Evolutionary conservation across 92 coral and sea anemone species (phyloP), one percentile per base, ranked within the genome.

Genomic region (Diadumene lineata): DNA sequence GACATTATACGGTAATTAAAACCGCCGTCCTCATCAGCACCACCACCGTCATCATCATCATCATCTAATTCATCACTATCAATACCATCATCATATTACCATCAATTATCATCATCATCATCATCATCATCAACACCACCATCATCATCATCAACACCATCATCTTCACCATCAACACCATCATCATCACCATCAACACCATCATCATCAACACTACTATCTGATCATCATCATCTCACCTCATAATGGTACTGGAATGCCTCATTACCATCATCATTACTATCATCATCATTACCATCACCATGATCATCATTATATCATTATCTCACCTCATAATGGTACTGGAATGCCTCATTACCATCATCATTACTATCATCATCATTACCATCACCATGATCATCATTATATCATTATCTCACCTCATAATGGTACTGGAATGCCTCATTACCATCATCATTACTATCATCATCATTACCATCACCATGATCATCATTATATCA

Each of bases 271-370:
- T 57, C 27, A 3, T 27, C 31, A 27, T 22, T 10, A 22, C 3
- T 22, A 27, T 10, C 17, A 38, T 38, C 48, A 38, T 38, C 48
- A 38, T 38, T 13, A 38, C 48, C 48, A 38, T 38, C 13, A 38
- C 48, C 48, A 38, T 38, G 7, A 38, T 38, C 27, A 27, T 27
- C 25, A 57, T 10, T 22, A 3, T 22, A 15, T 15, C 56, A 50
- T n/a, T n/a, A n/a, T 15, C 34, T 43, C 43, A 88, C 96, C 90
- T 92, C 97, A 64, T 85, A 92, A 81, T 92, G 97, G 77, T 92
- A 92, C 33, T 92, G 97, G 77, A 92, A 92, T 17, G 97, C 98
- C 53, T 92, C 48, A 38, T 38, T 13, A 38, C 6, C 13, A 38
- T 38, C 48, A 38, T 38, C 48, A 38, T 38, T 38, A 38, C 48